Conservation (phyloP, 2,888 invertebrate species). For the Cremastinae sp. region DNA sequence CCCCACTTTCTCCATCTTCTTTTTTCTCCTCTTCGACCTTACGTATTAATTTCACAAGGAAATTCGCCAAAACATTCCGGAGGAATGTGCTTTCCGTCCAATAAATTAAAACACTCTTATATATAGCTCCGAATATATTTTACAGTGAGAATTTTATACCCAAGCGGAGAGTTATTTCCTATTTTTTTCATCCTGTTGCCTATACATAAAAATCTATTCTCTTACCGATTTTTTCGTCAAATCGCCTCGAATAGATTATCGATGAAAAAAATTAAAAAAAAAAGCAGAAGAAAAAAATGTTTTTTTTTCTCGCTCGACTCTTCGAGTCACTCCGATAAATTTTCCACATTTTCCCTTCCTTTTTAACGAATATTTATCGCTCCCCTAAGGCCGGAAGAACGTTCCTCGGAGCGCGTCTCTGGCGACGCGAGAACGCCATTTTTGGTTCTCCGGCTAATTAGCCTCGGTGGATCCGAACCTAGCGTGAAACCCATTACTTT, state of each 20-base stretch:
- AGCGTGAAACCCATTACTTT: conserved; percentile 76
- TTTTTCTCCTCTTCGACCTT: not conserved
- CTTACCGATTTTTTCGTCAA: not conserved
- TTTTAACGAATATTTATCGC: not conserved
- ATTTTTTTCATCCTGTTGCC: too few species aligned
- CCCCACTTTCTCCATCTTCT: not conserved
- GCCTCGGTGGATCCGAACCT: conserved; percentile 66
- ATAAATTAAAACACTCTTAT: too few species aligned
- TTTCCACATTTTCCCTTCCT: not conserved
- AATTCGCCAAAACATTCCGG: not conserved
- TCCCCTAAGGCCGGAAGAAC: not conserved
- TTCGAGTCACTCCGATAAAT: not conserved
- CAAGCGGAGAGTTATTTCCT: too few species aligned
- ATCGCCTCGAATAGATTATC: not conserved
- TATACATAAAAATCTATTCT: not conserved
- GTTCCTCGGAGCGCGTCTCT: conserved; percentile 6
- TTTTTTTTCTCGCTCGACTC: too few species aligned
- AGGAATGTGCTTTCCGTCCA: too few species aligned
- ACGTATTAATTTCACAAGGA: not conserved
- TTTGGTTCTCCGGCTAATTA: conserved; percentile 74
- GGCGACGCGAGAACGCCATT: conserved; percentile 68
- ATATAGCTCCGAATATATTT: not conserved
- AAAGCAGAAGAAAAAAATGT: too few species aligned
- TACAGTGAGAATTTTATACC: not conserved
- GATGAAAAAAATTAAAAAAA: not conserved